phyloP scores from a whole-genome alignment of 2,888 invertebrate species.

The Nudaria mundana region DNA sequence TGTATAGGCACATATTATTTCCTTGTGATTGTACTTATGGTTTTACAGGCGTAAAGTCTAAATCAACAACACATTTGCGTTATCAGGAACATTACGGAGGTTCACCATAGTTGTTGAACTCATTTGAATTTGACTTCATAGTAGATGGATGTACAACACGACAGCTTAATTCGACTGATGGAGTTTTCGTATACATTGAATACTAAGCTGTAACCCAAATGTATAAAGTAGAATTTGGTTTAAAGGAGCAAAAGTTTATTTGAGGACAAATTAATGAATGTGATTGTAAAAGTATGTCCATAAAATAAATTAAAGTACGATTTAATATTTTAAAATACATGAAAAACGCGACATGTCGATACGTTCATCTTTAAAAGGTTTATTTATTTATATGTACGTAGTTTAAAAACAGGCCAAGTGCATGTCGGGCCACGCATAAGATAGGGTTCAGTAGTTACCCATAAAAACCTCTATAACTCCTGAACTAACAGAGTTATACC shows the following conservation, averaged over 20 bases:
- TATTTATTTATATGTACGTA: too few relatives aligned
- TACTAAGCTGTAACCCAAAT: neutral
- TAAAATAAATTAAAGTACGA: slow-evolving; percentile 37
- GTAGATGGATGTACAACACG: slow-evolving; percentile 18
- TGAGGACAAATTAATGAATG: slow-evolving; percentile 3
- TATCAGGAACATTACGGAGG: neutral
- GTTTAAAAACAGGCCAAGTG: too few relatives aligned
- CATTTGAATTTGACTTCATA: slow-evolving; percentile 3
- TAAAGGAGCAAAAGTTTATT: slow-evolving; percentile 5
- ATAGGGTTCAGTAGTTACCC: too few relatives aligned
- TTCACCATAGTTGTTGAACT: neutral
- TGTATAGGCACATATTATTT: too few relatives aligned
- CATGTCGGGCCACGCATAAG: too few relatives aligned
- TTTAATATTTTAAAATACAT: slow-evolving; percentile 29
- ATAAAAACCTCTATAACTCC: too few relatives aligned
- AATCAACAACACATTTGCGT: too few relatives aligned
- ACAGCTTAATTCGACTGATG: slow-evolving; percentile 9
- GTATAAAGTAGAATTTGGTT: neutral
- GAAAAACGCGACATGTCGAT: slow-evolving; percentile 19
- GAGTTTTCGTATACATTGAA: neutral
- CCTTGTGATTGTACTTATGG: too few relatives aligned
- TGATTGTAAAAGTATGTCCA: slow-evolving; percentile 20
- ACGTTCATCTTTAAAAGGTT: too few relatives aligned
- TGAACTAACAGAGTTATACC: too few relatives aligned
- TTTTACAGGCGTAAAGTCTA: too few relatives aligned